Conservation (phyloP, 2,888 invertebrate genomes). For the Chrysotoxum bicinctum region DNA sequence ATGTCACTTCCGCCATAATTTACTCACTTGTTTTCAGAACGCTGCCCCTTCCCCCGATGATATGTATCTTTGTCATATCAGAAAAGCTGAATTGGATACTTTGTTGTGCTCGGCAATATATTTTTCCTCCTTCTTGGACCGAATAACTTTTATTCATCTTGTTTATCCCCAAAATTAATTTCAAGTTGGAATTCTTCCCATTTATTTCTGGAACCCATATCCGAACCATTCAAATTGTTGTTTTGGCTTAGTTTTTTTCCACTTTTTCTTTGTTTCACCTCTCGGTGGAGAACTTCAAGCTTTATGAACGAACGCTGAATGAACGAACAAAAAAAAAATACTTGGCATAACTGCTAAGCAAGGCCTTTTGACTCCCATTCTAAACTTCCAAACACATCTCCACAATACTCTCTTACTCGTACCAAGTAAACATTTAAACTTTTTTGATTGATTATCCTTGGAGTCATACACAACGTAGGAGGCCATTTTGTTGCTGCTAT, state of each 20-base stretch:
- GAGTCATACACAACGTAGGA: conserved; percentile 8
- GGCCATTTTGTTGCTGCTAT: conserved; percentile 35
- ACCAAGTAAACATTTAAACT: conserved; percentile 63
- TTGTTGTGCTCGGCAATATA: conserved; percentile 29
- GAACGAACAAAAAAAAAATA: neutral
- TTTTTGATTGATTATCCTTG: conserved; percentile 64
- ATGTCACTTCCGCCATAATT: neutral
- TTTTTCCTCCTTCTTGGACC: conserved; percentile 30
- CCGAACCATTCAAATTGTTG: conserved; percentile 10
- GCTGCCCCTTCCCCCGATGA: neutral
- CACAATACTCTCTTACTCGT: neutral
- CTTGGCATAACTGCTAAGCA: conserved; percentile 54
- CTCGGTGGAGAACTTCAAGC: neutral
- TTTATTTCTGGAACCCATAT: conserved; percentile 17
- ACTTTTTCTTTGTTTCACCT: neutral
- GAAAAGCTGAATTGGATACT: neutral
- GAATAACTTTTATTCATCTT: conserved; percentile 54
- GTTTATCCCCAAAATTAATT: conserved; percentile 57
- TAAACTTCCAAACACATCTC: neutral
- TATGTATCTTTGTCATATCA: neutral
- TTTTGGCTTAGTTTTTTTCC: neutral
- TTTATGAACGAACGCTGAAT: neutral
- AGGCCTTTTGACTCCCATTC: conserved; percentile 7
- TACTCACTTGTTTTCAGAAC: neutral
- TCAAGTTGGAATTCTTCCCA: conserved; percentile 66